A percentile compares a stretch with the other conserved stretches of the same genome.
phyloP scores from a whole-genome alignment of 1,140 invertebrate genomes.

The Trichonephila inaurata region DNA sequence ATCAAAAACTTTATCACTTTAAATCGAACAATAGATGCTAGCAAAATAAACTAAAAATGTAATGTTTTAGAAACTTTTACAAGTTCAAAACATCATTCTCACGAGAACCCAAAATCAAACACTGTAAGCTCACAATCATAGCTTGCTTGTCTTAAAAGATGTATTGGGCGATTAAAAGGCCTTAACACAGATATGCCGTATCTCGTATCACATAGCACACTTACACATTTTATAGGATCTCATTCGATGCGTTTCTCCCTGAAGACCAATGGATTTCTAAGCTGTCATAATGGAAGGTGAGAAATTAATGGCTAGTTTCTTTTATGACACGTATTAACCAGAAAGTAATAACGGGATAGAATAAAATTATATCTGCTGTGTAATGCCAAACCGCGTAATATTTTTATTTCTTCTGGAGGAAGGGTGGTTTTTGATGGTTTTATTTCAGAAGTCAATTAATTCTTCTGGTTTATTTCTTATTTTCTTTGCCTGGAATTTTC shows the following conservation, averaged over 20 bases:
- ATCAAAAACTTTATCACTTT: too few relatives aligned
- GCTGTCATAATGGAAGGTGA: background rate
- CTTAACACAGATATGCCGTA: background rate
- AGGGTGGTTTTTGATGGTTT: background rate
- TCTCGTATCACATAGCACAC: background rate
- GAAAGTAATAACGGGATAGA: background rate
- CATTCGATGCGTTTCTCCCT: background rate
- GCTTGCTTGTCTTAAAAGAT: background rate
- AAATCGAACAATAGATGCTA: background rate
- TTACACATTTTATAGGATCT: conserved; percentile 37
- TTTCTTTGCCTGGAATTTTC: background rate
- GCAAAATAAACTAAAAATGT: background rate
- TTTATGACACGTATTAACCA: background rate
- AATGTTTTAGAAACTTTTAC: conserved; percentile 25
- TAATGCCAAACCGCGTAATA: background rate
- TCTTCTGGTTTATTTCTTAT: background rate
- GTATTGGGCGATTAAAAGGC: background rate
- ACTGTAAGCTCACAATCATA: background rate
- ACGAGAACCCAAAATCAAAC: background rate
- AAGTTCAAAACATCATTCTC: background rate
- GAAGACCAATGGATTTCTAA: conserved; percentile 12
- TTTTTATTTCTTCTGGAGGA: background rate
- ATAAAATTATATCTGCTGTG: conserved; percentile 7
- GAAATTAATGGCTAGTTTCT: background rate
- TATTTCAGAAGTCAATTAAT: background rate